Percentiles rank a stretch among this genome's conserved stretches.
Evolutionary conservation across 1,140 invertebrate genomes (phyloP).

Genomic region (Harpegnathos saltator): DNA sequence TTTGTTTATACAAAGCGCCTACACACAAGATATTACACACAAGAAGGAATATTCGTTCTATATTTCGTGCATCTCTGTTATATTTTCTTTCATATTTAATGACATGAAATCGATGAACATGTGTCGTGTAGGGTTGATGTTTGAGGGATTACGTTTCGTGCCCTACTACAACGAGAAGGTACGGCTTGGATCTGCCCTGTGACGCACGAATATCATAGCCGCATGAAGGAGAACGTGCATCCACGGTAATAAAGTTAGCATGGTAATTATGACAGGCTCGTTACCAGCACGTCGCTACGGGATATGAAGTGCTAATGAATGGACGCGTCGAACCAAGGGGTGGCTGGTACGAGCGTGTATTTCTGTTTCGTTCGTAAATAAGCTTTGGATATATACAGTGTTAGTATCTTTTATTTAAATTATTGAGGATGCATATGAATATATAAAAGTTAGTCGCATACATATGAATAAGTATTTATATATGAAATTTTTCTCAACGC

Average conservation of each 20-base stretch:
- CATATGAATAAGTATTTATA: too few relatives aligned
- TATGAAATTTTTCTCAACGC: too few relatives aligned
- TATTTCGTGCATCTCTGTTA: conserved; percentile 5
- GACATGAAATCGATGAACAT: conserved; percentile 33
- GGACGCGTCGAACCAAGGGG: conserved; percentile 82
- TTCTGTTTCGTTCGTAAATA: conserved; percentile 77
- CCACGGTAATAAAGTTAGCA: conserved; percentile 83
- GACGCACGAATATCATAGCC: conserved; percentile 73
- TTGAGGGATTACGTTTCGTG: conserved; percentile 59
- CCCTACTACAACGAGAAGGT: conserved; percentile 57
- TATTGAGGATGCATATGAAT: too few relatives aligned
- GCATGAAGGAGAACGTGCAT: conserved; percentile 71
- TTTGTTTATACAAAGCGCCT: background rate
- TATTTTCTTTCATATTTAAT: conserved; percentile 13
- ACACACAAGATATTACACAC: conserved; percentile 6
- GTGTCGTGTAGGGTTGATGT: conserved; percentile 36
- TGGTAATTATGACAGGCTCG: conserved; percentile 85
- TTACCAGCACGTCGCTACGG: conserved; percentile 83
- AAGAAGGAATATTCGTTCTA: background rate
- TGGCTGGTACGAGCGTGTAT: conserved; percentile 82
- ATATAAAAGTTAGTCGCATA: too few relatives aligned
- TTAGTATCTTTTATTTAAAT: background rate
- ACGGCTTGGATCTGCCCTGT: conserved; percentile 71
- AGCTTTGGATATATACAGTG: conserved; percentile 57
- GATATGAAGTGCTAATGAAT: conserved; percentile 85